Conservation (phyloP, 2,888 invertebrate genomes). For the Gari tellinella region DNA sequence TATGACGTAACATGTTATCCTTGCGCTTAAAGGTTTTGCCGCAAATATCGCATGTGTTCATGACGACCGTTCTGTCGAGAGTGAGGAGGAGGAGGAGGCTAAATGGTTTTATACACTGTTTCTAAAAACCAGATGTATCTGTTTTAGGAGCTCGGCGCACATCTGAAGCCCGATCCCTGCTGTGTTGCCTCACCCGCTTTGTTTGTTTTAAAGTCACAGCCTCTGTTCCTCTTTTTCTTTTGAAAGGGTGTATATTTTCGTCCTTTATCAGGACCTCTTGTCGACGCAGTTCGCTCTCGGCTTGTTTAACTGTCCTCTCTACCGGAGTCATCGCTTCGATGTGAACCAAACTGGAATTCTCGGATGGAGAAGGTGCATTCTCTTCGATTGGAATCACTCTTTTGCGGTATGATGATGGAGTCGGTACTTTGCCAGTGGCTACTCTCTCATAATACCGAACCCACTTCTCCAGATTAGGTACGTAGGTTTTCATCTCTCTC, state of each 20-base stretch:
- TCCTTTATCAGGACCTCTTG: neutral
- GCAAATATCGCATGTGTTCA: constrained; percentile 21
- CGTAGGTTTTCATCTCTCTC: neutral
- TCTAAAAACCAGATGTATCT: too few relatives aligned
- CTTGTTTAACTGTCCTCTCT: constrained; percentile 6
- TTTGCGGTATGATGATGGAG: neutral
- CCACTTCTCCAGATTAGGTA: constrained; percentile 1
- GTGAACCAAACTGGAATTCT: neutral
- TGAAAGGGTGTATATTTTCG: neutral
- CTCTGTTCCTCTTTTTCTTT: neutral
- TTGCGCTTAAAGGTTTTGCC: constrained; percentile 2
- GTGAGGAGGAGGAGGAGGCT: constrained; percentile 23
- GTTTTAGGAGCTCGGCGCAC: too few relatives aligned
- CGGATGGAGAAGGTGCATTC: neutral
- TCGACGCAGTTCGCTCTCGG: constrained; percentile 1
- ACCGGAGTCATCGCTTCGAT: constrained; percentile 3
- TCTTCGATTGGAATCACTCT: neutral
- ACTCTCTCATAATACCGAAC: constrained; percentile 3
- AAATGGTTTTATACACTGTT: too few relatives aligned
- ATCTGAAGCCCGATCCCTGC: too few relatives aligned
- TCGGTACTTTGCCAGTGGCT: neutral
- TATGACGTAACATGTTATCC: constrained; percentile 17
- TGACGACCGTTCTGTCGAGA: neutral
- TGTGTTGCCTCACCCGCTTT: neutral
- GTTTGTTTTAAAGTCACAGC: too few relatives aligned